phyloP scores from a whole-genome alignment of 2,888 invertebrate genomes.

The Cephus nigrinus region DNA sequence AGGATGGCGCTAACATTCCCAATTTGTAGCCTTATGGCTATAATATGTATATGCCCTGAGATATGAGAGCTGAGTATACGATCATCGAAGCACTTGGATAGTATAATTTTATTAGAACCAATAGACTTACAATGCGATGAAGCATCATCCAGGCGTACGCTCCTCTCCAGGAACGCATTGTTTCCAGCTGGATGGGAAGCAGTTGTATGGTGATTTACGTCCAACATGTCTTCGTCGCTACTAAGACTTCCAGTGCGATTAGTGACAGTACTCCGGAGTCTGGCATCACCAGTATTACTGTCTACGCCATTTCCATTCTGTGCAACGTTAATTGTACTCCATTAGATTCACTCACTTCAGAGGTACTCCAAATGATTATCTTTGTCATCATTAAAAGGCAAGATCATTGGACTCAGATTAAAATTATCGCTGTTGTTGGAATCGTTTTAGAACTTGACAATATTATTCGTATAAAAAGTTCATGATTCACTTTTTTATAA shows the following conservation, averaged over 20 bases:
- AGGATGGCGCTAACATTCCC: not conserved
- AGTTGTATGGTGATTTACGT: conserved; percentile 52
- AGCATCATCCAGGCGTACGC: conserved; percentile 59
- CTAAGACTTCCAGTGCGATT: conserved; percentile 55
- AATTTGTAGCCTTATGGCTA: not conserved
- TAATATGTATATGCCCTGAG: not conserved
- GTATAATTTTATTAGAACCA: conserved; percentile 1
- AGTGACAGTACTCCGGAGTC: conserved; percentile 45
- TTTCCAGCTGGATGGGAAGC: conserved; percentile 55
- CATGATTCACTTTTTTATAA: not conserved
- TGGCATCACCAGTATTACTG: conserved; percentile 53
- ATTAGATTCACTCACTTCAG: not conserved
- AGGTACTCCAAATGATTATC: not conserved
- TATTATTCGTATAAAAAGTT: not conserved
- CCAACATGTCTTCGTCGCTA: conserved; percentile 64
- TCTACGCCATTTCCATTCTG: conserved; percentile 58
- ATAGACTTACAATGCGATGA: conserved; percentile 58
- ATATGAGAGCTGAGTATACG: not conserved
- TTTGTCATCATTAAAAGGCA: not conserved
- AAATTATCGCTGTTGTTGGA: not conserved
- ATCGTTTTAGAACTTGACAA: not conserved
- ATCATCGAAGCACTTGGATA: not conserved
- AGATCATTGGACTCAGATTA: not conserved
- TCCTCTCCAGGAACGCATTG: conserved; percentile 56
- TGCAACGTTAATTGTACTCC: not conserved